phyloP scores from a whole-genome alignment of 2,113 vertebrate species.

The Melanotaenia duboulayi region DNA sequence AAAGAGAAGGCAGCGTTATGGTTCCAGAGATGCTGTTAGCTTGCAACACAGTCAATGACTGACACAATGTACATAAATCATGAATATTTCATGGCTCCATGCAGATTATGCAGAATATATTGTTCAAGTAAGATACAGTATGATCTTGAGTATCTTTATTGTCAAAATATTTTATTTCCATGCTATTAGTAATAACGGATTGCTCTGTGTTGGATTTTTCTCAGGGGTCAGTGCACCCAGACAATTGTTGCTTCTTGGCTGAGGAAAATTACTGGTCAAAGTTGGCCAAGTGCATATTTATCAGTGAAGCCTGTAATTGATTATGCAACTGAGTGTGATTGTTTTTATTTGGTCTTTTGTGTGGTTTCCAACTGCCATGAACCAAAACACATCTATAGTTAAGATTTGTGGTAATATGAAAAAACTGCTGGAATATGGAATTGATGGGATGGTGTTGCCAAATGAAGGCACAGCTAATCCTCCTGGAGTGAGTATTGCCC shows the following conservation, averaged over 20 bases:
- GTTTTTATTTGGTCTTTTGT: slow-evolving; percentile 44
- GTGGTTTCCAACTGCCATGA: background rate
- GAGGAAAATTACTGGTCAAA: background rate
- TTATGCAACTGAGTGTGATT: slow-evolving; percentile 19
- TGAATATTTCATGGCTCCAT: slow-evolving; percentile 3
- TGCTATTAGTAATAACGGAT: background rate
- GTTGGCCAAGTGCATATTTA: slow-evolving; percentile 14
- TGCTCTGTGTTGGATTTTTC: background rate
- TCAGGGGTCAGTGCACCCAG: slow-evolving; percentile 11
- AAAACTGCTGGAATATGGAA: slow-evolving; percentile 25
- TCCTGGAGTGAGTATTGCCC: slow-evolving; percentile 4
- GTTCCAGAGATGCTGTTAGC: slow-evolving; percentile 18
- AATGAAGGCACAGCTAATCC: slow-evolving; percentile 31
- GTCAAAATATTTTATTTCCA: background rate
- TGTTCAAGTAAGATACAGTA: background rate
- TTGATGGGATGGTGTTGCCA: slow-evolving; percentile 17
- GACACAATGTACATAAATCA: background rate
- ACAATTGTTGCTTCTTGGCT: slow-evolving; percentile 27
- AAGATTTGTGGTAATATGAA: slow-evolving; percentile 14
- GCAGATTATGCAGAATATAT: slow-evolving; percentile 4
- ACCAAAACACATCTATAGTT: background rate
- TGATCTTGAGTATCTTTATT: background rate
- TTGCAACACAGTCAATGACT: slow-evolving; percentile 10
- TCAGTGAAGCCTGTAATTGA: slow-evolving; percentile 14
- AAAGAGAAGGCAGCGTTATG: slow-evolving; percentile 12